Conservation (phyloP, 2,113 vertebrate genomes). For the Gallinago undulata region DNA sequence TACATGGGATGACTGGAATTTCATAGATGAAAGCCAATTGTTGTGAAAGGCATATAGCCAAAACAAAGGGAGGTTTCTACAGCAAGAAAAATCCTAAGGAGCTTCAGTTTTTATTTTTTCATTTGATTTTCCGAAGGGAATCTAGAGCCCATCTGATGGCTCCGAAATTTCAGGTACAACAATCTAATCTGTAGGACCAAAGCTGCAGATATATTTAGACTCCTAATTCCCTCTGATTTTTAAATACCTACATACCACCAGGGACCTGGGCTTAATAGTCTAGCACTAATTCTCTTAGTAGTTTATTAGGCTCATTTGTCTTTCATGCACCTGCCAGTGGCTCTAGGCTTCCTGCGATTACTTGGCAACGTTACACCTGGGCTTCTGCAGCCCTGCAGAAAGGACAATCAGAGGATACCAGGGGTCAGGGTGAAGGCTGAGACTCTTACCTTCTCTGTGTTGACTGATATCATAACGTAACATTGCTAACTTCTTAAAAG, state of each 20-base stretch:
- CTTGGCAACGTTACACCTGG: not conserved
- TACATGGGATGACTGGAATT: not conserved
- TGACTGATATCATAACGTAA: rapidly evolving
- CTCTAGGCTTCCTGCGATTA: not conserved
- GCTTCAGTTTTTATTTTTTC: not conserved
- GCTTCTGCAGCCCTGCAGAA: not conserved
- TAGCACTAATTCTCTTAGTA: slow-evolving; percentile 24
- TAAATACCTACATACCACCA: not conserved
- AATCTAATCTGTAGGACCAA: not conserved
- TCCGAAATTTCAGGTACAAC: not conserved
- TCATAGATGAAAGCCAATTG: not conserved
- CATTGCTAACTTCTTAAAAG: not conserved
- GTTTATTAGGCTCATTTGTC: slow-evolving; percentile 27
- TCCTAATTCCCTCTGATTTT: slow-evolving; percentile 25
- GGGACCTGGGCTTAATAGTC: not conserved
- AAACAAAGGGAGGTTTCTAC: not conserved
- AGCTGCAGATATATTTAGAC: not conserved
- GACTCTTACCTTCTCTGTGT: not conserved
- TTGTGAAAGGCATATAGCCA: not conserved
- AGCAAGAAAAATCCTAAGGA: not conserved
- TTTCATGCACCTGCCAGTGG: slow-evolving; percentile 6
- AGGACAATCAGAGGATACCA: not conserved
- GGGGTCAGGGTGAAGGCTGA: not conserved
- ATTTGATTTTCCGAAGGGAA: not conserved
- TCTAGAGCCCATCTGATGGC: not conserved